Conservation (phyloP, 2,888 invertebrate species). For the Acanthosoma haemorrhoidale region DNA sequence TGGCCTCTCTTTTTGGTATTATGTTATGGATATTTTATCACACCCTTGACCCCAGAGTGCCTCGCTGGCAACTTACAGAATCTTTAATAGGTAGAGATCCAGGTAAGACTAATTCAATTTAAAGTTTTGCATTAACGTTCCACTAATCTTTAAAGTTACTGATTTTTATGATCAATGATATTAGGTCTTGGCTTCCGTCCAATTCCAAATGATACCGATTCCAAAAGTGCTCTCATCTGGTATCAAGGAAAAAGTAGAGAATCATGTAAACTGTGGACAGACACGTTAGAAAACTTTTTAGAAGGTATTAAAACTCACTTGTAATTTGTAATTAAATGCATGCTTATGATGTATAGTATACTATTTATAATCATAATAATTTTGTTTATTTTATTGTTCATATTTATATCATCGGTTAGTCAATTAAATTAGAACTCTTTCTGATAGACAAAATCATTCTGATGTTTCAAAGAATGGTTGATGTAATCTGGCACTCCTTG, state of each 20-base stretch:
- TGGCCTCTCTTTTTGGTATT: conserved; percentile 87
- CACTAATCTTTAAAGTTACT: neutral
- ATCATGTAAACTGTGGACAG: conserved; percentile 72
- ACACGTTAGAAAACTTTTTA: conserved; percentile 67
- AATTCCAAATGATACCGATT: conserved; percentile 74
- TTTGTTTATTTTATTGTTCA: no score
- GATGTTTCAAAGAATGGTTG: no score
- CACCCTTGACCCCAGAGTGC: conserved; percentile 81
- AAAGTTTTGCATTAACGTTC: neutral
- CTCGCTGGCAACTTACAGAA: conserved; percentile 78
- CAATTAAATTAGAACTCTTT: no score
- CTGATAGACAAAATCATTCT: no score
- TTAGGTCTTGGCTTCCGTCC: conserved; percentile 87
- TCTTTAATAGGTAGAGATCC: conserved; percentile 94
- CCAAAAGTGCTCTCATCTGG: conserved; percentile 92
- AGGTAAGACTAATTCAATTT: conserved; percentile 50
- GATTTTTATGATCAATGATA: conserved; percentile 15
- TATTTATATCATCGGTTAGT: no score
- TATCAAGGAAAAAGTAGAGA: conserved; percentile 74
- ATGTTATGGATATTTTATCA: conserved; percentile 93
- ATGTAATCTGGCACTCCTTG: no score
- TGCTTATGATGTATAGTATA: no score
- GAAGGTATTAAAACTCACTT: conserved; percentile 56
- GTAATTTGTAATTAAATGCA: no score
- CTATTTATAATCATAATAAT: no score